A percentile compares a stretch with the other conserved stretches of the same genome.
phyloP scores from a whole-genome alignment of 2,888 invertebrate species.

The Euphydryas editha region DNA sequence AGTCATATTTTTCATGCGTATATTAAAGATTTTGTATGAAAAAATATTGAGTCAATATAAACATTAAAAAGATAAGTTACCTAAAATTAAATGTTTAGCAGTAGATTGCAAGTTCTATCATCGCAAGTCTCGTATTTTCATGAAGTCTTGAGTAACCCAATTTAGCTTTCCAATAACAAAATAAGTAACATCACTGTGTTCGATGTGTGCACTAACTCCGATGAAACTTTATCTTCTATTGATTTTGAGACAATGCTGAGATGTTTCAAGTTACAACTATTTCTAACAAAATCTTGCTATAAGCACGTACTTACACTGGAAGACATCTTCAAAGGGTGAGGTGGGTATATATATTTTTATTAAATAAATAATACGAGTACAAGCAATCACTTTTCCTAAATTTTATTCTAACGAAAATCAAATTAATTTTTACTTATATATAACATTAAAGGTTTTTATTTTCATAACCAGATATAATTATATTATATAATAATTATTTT shows the following conservation, averaged over 20 bases:
- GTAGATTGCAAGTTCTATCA: neutral
- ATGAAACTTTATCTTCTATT: constrained; percentile 28
- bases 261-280: constrained; percentile 32
- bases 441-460: no score
- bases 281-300: constrained; percentile 29
- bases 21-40: no score
- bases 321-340: no score
- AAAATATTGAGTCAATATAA: no score
- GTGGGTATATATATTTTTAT: no score
- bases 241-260: constrained; percentile 33
- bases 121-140: neutral
- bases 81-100: neutral
- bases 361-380: no score
- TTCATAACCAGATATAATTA: no score
- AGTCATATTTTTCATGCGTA: no score
- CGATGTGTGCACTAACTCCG: constrained; percentile 18
- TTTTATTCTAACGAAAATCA: no score
- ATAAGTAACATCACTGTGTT: neutral
- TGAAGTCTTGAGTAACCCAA: neutral
- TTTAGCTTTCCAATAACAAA: neutral
- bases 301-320: constrained; percentile 29
- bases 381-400: no score
- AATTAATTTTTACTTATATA: no score
- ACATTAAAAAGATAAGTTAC: neutral
- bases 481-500: no score